Base-by-base conservation (phyloP, 2,797 vertebrate genomes). In the Vireo griseus region DNA sequence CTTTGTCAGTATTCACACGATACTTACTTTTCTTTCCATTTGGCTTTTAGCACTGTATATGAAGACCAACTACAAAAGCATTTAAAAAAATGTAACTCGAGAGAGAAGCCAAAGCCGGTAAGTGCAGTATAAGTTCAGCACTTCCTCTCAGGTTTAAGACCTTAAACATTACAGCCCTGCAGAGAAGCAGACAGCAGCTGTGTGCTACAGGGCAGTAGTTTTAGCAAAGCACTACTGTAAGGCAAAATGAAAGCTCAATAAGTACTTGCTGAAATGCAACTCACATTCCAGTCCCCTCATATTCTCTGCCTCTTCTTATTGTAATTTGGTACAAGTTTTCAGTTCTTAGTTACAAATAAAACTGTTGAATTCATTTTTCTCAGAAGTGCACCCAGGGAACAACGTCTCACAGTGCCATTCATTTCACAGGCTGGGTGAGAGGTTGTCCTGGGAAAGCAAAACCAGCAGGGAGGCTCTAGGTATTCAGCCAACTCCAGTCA, bases 81-180 rank as follows among this genome's bases (percentile, higher is more conserved):
- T 88, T 98, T 99, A 96, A 99, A 98, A 97, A 99, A 99, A 90
- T 99, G 99, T 93, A 99, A 99, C 95, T 98, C 99, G 52, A 99
- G 99, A 96, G 98, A 98, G 90, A 99, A 99, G 91, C 98, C 98
- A 14, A 98, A 98, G 96, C 99, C 99, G 17, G 99, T 99, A 97
- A 98, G 99, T 98, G 37, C 92, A 35, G 9, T 12, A 6, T 68
- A 11, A 72, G 40, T 68, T 58, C 44, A 71, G 47, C 55, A 16
- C 11, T 58, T 58, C 19, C 20, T 42, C 17, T 59, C 31, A 7
- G 16, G 51, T 58, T 24, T 73, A 42, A 78, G 57, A 16, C 28
- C 20, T 33, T 14, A 20, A 77, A 11, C 40, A 1, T 45, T n/a
- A 6, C 4, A 50, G 33, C 16, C 42, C 4, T 17, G 37, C 21